phyloP scores from a whole-genome alignment of 2,888 invertebrate species.

The Tetragonula carbonaria region DNA sequence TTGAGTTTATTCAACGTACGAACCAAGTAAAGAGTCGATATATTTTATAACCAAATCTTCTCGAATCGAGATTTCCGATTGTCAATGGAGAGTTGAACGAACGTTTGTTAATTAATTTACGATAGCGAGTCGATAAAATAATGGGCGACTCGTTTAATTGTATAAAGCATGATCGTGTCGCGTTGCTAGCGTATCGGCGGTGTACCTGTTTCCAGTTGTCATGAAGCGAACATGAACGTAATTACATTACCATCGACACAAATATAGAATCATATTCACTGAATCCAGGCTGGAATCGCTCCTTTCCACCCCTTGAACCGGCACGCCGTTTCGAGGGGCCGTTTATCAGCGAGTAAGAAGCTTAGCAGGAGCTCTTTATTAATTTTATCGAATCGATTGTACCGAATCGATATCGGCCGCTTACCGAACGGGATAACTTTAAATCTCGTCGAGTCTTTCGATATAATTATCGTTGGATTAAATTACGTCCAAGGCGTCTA shows the following conservation, averaged over 20 bases:
- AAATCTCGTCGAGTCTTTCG: conserved; percentile 63
- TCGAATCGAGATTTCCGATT: neutral
- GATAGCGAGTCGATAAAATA: conserved; percentile 20
- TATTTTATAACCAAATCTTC: neutral
- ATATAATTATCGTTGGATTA: conserved; percentile 73
- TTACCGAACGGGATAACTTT: conserved; percentile 58
- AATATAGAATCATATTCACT: conserved; percentile 66
- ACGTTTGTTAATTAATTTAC: conserved; percentile 7
- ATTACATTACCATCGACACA: conserved; percentile 68
- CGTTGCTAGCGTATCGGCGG: conserved; percentile 25
- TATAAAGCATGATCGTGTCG: conserved; percentile 25
- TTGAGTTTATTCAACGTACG: neutral
- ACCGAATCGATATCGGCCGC: conserved; percentile 69
- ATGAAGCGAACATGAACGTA: conserved; percentile 59
- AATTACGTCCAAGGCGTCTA: conserved; percentile 38
- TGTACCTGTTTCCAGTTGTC: conserved; percentile 55
- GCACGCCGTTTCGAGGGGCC: conserved; percentile 53
- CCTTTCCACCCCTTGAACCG: conserved; percentile 11
- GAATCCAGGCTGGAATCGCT: conserved; percentile 28
- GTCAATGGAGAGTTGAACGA: neutral
- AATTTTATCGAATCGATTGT: conserved; percentile 78
- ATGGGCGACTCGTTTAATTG: conserved; percentile 27
- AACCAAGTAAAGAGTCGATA: neutral
- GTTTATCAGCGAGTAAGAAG: conserved; percentile 72
- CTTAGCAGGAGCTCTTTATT: conserved; percentile 77